Conservation (phyloP, 2,888 invertebrate species). For the Agrochola macilenta region DNA sequence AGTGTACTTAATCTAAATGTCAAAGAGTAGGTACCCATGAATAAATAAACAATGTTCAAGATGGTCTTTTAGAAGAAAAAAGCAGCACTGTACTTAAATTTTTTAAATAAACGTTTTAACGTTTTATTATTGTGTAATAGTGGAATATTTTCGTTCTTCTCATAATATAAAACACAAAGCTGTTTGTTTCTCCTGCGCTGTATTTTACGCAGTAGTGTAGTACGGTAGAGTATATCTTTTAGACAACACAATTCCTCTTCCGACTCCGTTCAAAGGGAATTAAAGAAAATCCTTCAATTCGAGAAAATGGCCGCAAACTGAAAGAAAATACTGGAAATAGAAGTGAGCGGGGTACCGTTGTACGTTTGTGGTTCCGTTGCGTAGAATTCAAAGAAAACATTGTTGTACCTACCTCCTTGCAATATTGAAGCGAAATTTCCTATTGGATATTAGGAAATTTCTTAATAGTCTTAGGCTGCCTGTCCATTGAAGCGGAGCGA, state of each 20-base stretch:
- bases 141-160: too few species aligned
- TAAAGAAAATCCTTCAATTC: slow-evolving; percentile 64
- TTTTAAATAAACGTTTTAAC: too few species aligned
- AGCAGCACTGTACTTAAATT: too few species aligned
- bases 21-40: too few species aligned
- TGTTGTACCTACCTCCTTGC: slow-evolving; percentile 1
- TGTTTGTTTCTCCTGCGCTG: neutral
- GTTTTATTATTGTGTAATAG: too few species aligned
- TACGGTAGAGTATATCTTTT: slow-evolving; percentile 32
- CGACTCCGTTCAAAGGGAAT: slow-evolving; percentile 45
- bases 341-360: slow-evolving; percentile 11
- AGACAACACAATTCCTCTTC: slow-evolving; percentile 50
- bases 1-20: too few species aligned
- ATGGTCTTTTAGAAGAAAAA: too few species aligned
- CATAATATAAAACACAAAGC: neutral
- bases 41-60: too few species aligned
- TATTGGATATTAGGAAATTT: neutral
- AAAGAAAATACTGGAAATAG: slow-evolving; percentile 51
- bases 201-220: slow-evolving; percentile 10
- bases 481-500: too few species aligned
- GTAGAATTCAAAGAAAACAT: slow-evolving; percentile 38
- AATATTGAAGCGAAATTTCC: neutral
- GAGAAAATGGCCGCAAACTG: slow-evolving; percentile 50
- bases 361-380: slow-evolving; percentile 30
- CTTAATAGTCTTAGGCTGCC: too few species aligned